Base-by-base conservation (phyloP, 1,140 invertebrate genomes). In the Listronotus bonariensis region DNA sequence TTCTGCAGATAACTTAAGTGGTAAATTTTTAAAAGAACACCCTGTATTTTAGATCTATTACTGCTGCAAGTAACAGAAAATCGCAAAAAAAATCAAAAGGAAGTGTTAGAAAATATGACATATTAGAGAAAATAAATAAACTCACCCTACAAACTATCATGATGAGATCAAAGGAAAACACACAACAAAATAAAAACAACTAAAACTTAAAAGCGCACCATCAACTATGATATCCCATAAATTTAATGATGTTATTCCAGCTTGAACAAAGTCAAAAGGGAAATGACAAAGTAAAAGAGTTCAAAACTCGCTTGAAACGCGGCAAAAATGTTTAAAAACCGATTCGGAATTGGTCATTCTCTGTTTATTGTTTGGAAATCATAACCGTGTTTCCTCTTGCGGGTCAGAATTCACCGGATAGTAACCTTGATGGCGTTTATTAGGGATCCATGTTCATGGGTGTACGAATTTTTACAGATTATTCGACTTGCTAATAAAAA, bases 281-380 rank as follows among this genome's bases (percentile, higher is more conserved):
- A 43, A 43, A 43, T 7, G 41, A 43, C 41, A 43, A n/a, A 43
- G 4, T 14, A 2, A 14, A 43, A 43, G 12, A 43, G 41, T 43
- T 43, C 45, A 48, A 48, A 48, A 48, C 45, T 26, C 18, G 17
- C 3, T 48, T 48, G 0, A 48, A 48, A 48, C 0, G 8, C 45
- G 45, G 45, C 15, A 18, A 26, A 48, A 48, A 48, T 26, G 15
- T 14, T 15, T 48, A 17, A 48, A 48, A 48, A 48, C 15, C 45
- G 18, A 48, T 26, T 48, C 45, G 26, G 45, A 48, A 48, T 48
- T 17, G 45, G 45, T 48, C 45, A 48, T 48, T 48, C n/a, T 26
- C 45, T 18, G 45, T 26, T 48, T 48, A 48, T 48, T 48, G 45
- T 48, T 48, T 20, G 2, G 17, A 20, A 48, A 48, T 48, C 45